phyloP scores from a whole-genome alignment of 1,140 invertebrate species.

The Drosophila subobscura region DNA sequence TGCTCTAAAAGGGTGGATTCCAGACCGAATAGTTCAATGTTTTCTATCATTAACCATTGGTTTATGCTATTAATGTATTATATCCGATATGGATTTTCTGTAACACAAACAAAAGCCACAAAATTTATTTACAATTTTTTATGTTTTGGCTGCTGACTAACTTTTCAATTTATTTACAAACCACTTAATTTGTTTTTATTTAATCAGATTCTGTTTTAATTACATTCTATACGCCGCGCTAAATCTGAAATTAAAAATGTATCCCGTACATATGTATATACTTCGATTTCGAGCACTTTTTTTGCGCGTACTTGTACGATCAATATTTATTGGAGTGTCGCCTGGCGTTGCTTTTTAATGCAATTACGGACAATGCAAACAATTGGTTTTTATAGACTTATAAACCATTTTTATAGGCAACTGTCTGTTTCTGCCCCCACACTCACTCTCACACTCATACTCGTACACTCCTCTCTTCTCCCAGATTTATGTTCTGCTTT shows the following conservation, averaged over 20 bases:
- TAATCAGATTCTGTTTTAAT: conserved; percentile 81
- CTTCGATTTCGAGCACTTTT: conserved; percentile 47
- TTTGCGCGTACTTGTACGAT: conserved; percentile 28
- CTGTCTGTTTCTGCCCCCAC: conserved; percentile 37
- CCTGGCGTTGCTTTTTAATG: conserved; percentile 66
- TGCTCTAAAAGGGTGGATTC: background rate
- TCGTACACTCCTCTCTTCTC: conserved; percentile 1
- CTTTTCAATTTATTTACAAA: conserved; percentile 82
- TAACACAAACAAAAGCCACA: conserved; percentile 59
- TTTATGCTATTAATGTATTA: conserved; percentile 41
- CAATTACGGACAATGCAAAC: conserved; percentile 66
- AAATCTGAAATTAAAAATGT: conserved; percentile 74
- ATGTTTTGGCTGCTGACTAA: conserved; percentile 23
- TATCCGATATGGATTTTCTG: conserved; percentile 24
- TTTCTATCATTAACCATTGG: conserved; percentile 23
- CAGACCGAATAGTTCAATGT: conserved; percentile 1
- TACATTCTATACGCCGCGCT: conserved; percentile 70
- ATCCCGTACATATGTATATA: conserved; percentile 10
- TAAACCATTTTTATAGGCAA: conserved; percentile 56
- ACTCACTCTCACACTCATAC: background rate
- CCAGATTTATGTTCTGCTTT: conserved; percentile 32
- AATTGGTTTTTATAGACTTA: conserved; percentile 63
- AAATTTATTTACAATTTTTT: conserved; percentile 45
- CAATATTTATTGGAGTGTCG: conserved; percentile 49
- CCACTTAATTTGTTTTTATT: conserved; percentile 83